Conservation (phyloP, 2,888 invertebrate species). For the Synanthedon formicaeformis region DNA sequence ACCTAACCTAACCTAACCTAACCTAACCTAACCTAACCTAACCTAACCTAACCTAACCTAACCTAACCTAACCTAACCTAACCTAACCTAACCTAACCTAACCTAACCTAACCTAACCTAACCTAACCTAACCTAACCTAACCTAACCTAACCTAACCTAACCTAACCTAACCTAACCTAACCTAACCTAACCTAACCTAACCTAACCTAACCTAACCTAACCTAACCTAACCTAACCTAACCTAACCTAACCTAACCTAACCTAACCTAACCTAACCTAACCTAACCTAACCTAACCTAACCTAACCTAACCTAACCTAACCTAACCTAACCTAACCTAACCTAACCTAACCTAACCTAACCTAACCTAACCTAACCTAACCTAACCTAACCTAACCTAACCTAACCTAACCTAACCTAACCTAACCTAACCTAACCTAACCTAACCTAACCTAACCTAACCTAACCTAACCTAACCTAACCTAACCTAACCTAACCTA, state of each 20-base stretch:
- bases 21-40: slow-evolving; percentile 14
- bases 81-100: slow-evolving; percentile 3
- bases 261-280: no score
- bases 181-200: slow-evolving; percentile 10
- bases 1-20: slow-evolving; percentile 14
- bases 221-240: slow-evolving; percentile 11
- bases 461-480: slow-evolving; percentile 13
- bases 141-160: slow-evolving; percentile 6
- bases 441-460: slow-evolving; percentile 6
- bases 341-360: slow-evolving; percentile 12
- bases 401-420: slow-evolving; percentile 3
- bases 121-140: not conserved
- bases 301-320: slow-evolving; percentile 3
- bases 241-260: not conserved
- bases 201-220: not conserved
- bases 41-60: slow-evolving; percentile 16
- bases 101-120: not conserved
- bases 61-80: slow-evolving; percentile 15
- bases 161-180: slow-evolving; percentile 9
- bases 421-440: slow-evolving; percentile 1
- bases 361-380: slow-evolving; percentile 3
- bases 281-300: no score
- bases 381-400: slow-evolving; percentile 1
- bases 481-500: slow-evolving; percentile 13
- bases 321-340: slow-evolving; percentile 14